Evolutionary conservation across 2,113 vertebrate species (phyloP), one percentile per base, ranked within the genome.

Genomic region (Muscicapa adusta): DNA sequence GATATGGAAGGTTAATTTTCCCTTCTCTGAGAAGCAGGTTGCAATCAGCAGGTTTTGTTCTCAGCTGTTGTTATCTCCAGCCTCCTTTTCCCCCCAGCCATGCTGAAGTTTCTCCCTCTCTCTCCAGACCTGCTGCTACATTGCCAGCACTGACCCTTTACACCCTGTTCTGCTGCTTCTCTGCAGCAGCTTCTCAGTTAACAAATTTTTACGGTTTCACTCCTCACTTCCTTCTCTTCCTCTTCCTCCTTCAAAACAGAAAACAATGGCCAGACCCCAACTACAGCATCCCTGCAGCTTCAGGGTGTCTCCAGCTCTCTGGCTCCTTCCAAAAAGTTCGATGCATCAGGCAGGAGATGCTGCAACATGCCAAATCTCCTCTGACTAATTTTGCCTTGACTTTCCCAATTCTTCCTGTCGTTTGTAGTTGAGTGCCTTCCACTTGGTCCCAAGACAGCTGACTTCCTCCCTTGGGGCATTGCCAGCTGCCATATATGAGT

Each of bases 401-500:
- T 94, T 93, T 95, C 84, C 72, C 68, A 66, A 34, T 91, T 89
- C 91, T 88, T 95, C 50, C 50, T 70, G 70, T 82, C 0, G 14
- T 94, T 88, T 94, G 96, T 93, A 91, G 94, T 77, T 36, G 24
- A 96, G 85, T 89, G 91, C 80, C 67, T 96, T 96, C 83, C 88
- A 57, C 76, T 95, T 3, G 0, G 86, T 96, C 96, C 91, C 94
- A 90, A 96, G 90, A 96, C 17, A 18, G 84, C 84, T 93, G 81
- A 95, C 92, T 91, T 93, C 51, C 43, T 58, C 94, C 96, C 94
- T 90, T 14, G 2, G 73, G 96, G 89, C 82, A 95, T 83, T 91
- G 71, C 72, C 83, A 90, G 95, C 91, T 96, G 96, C 94, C 94
- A 93, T 93, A 94, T 97, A 94, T 88, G 95, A 95, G 89, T 91